These are phyloP conservation scores for Acrobasis suavella DNA, from an alignment of 2,888 invertebrate genomes.

Conservation along the genomic window DNA sequence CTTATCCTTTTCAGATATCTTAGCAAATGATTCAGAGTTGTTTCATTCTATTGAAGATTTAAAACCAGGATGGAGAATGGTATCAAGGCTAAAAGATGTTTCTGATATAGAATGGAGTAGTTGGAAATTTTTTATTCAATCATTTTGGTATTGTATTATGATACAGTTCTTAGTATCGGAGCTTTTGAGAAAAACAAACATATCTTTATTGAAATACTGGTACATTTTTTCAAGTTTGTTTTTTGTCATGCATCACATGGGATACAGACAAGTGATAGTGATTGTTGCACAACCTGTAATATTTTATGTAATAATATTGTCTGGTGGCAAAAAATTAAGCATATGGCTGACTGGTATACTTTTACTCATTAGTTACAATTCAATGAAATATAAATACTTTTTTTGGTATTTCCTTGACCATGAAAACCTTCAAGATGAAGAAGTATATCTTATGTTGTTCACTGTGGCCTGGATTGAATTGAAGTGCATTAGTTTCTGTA, in stretches of 20 bases:
- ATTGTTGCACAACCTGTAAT: conserved; percentile 81
- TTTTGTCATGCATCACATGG: conserved; percentile 74
- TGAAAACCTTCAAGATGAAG: conserved; percentile 70
- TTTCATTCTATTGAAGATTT: conserved; percentile 70
- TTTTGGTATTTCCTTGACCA: conserved; percentile 73
- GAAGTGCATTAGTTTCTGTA: conserved; percentile 88
- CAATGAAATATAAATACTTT: conserved; percentile 68
- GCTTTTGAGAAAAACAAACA: conserved; percentile 56
- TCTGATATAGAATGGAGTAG: conserved; percentile 88
- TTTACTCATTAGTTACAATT: conserved; percentile 76
- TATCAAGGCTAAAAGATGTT: conserved; percentile 83
- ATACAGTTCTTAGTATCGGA: conserved; percentile 81
- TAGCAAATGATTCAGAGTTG: conserved; percentile 45
- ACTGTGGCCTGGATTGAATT: conserved; percentile 87
- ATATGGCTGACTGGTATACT: conserved; percentile 82
- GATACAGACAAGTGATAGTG: conserved; percentile 73
- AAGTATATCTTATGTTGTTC: conserved; percentile 79
- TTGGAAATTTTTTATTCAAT: conserved; percentile 80
- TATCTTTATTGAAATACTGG: conserved; percentile 73
- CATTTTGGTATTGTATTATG: conserved; percentile 79
- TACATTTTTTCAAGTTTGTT: conserved; percentile 74
- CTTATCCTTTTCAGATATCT: conserved; percentile 55
- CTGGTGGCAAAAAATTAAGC: conserved; percentile 68
- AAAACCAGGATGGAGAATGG: conserved; percentile 79
- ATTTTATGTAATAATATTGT: conserved; percentile 66